Evolutionary conservation across 2,113 vertebrate species (phyloP), one percentile per base, ranked within the genome.

Genomic region (Thermophis baileyi): DNA sequence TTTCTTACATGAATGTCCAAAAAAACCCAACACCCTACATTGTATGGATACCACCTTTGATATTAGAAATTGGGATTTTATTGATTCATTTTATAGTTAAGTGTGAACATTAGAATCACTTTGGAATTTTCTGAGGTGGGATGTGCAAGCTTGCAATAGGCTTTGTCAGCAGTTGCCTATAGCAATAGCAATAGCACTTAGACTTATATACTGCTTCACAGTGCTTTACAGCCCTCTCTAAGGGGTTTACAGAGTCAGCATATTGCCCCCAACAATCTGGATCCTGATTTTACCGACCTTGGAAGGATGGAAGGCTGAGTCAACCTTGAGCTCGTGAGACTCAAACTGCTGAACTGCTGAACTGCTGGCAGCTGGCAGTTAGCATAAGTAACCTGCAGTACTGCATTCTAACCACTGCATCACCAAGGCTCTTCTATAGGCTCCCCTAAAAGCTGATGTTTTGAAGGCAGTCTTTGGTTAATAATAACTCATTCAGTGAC

Each of bases 341-440:
- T 9, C 24, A 22, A 57, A 57, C 22, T 25, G 2, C 22, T 0
- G 0, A 57, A 57, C 22, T 25, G 2, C 22, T 0, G 0, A 55
- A 55, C 54, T 55, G 55, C 55, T 25, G 24, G 55, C 55, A 57
- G 55, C 54, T 1, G 20, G 6, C 20, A 55, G 54, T 8, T 7
- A 25, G 22, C 55, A 9, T 25, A 57, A 57, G 7, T 25, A 57
- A 24, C 24, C 6, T 25, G 55, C 55, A 57, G 24, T 25, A 55
- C 54, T 55, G 54, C 22, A 57, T 9, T 57, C 55, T 9, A 25
- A 25, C 55, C 55, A 57, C 55, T 57, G 22, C 0, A 24, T 24
- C 55, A 24, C 55, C 24, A 3, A 0, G 22, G 55, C 55, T 57
- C 55, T 57, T 25, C 30, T 63, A 11, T n/a, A n/a, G 30, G 63